A percentile compares a stretch with the other conserved stretches of the same genome.
These are phyloP conservation scores for Pedionomus torquatus DNA, from an alignment of 2,113 vertebrate species.

Conservation along the genomic window DNA sequence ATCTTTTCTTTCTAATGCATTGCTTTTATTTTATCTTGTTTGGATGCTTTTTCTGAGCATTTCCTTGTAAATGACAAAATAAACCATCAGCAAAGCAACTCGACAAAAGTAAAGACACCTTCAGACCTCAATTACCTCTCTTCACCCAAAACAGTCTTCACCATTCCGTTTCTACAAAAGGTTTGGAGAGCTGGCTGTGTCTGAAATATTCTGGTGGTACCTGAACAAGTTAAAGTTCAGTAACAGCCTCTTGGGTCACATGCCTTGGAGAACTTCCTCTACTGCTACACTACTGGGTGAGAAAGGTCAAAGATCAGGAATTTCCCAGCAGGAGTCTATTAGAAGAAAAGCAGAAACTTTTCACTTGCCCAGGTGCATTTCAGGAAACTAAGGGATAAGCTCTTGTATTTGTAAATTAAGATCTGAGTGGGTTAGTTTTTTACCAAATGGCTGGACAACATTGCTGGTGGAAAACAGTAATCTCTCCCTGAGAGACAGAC, in stretches of 20 bases:
- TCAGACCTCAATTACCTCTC: neutral
- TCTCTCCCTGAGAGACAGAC: neutral
- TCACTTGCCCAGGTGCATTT: neutral
- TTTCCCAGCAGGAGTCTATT: neutral
- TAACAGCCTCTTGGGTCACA: neutral
- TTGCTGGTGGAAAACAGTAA: neutral
- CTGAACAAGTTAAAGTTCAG: neutral
- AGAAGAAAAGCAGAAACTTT: neutral
- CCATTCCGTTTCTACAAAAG: neutral
- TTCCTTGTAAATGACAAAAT: neutral
- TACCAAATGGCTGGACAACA: neutral
- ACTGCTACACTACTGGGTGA: neutral
- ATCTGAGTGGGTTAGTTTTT: neutral
- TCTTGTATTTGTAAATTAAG: neutral
- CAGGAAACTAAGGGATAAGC: neutral
- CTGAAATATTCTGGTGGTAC: neutral
- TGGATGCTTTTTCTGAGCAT: neutral
- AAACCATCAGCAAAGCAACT: neutral
- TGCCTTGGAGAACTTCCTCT: neutral
- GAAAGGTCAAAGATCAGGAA: neutral
- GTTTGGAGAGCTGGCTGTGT: neutral
- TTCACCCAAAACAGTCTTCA: neutral
- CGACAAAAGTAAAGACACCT: neutral
- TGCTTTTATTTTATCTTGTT: neutral
- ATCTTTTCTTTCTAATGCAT: neutral